A percentile compares a stretch with the other conserved stretches of the same genome.
Conservation (phyloP, 2,113 vertebrate genomes). For the Mixornis gularis region DNA sequence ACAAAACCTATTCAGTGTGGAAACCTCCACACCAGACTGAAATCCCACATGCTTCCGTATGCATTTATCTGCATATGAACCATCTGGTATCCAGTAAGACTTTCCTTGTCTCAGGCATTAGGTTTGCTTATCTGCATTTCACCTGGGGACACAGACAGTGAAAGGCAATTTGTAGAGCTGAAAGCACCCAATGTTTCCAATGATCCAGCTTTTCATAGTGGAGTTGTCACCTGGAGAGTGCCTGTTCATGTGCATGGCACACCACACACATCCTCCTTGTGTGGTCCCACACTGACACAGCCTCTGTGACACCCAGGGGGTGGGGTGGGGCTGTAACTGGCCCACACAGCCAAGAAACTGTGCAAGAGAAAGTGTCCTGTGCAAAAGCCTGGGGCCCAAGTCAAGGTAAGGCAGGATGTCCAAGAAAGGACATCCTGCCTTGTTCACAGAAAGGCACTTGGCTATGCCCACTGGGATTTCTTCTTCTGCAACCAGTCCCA, state of each 20-base stretch:
- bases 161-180: not conserved
- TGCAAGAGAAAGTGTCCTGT: not conserved
- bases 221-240: not conserved
- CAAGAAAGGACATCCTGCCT: not conserved
- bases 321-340: not conserved
- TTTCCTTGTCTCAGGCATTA: not conserved
- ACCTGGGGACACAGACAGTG: not conserved
- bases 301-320: rapidly evolving
- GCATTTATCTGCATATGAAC: not conserved
- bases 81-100: not conserved
- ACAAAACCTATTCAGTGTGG: not conserved
- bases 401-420: too few species aligned
- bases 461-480: not conserved
- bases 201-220: not conserved
- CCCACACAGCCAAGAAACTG: too few species aligned
- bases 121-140: not conserved
- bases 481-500: not conserved
- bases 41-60: not conserved
- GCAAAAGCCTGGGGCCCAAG: not conserved
- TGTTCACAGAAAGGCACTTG: not conserved
- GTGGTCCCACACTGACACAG: not conserved
- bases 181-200: not conserved
- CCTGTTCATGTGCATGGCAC: rapidly evolving
- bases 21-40: not conserved
- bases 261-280: not conserved